phyloP scores from a whole-genome alignment of 1,140 invertebrate genomes.

The Aphelenchoides besseyi region DNA sequence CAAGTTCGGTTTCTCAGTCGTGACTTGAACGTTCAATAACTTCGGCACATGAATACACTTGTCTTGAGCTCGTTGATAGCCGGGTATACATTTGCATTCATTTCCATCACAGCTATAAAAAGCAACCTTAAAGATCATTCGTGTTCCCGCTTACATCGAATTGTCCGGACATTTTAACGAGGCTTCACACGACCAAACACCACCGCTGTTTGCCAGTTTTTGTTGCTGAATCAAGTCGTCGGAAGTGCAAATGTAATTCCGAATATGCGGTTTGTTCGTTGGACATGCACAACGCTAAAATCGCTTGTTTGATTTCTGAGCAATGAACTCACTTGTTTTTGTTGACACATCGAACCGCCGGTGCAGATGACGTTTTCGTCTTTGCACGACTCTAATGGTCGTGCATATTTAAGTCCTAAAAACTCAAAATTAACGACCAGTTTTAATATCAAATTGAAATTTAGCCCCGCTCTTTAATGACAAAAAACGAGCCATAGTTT shows the following conservation, averaged over 20 bases:
- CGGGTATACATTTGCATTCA: conserved; percentile 9
- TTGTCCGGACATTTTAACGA: conserved; percentile 44
- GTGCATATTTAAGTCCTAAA: conserved; percentile 41
- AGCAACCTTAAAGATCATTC: neutral
- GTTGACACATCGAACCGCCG: conserved; percentile 49
- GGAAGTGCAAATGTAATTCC: conserved; percentile 47
- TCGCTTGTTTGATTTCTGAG: conserved; percentile 16
- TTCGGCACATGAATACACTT: conserved; percentile 16
- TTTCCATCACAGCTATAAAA: conserved; percentile 13
- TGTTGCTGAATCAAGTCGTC: conserved; percentile 28
- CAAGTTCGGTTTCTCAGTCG: neutral
- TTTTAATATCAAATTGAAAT: neutral
- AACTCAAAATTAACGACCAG: neutral
- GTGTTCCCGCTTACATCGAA: conserved; percentile 41
- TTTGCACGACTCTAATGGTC: conserved; percentile 49
- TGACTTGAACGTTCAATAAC: neutral
- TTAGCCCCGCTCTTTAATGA: neutral
- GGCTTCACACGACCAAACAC: conserved; percentile 46
- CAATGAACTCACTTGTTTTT: conserved; percentile 24
- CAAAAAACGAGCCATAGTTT: neutral
- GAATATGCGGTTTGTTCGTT: conserved; percentile 45
- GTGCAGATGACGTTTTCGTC: conserved; percentile 52
- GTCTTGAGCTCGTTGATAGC: neutral
- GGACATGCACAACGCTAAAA: conserved; percentile 54
- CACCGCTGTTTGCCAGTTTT: conserved; percentile 11